A percentile compares a stretch with the other conserved stretches of the same genome.
phyloP scores from a whole-genome alignment of 2,113 vertebrate species.

The Felis catus region DNA sequence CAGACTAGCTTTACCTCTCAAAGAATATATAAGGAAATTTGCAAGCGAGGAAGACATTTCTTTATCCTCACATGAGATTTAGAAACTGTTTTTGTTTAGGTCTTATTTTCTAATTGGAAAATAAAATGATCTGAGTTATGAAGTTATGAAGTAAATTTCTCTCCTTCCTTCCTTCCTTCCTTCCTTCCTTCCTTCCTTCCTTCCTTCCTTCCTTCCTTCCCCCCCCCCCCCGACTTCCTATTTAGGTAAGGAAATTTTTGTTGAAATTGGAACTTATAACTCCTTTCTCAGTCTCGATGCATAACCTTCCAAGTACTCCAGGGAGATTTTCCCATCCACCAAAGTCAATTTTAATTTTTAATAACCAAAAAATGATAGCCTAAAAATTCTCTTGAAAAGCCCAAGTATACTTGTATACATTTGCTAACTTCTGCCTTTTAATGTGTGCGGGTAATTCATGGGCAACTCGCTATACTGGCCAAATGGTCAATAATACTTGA shows the following conservation, averaged over 20 bases:
- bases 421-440: background rate
- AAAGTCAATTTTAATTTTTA: conserved; percentile 26
- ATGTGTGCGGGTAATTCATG: background rate
- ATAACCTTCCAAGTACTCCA: background rate
- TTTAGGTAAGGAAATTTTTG: background rate
- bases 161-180: background rate
- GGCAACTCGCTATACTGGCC: background rate
- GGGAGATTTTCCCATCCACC: background rate
- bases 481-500: background rate
- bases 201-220: background rate
- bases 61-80: background rate
- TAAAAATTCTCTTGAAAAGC: background rate
- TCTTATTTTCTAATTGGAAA: background rate
- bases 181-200: background rate
- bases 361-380: background rate
- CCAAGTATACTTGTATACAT: background rate
- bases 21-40: background rate
- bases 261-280: background rate
- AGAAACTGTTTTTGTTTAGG: background rate
- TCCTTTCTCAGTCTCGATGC: background rate
- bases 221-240: background rate
- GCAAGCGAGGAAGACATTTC: background rate
- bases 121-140: background rate
- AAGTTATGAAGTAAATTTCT: background rate
- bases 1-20: background rate